Base-by-base conservation (phyloP, 1,140 invertebrate genomes). In the Panonychus citri region DNA sequence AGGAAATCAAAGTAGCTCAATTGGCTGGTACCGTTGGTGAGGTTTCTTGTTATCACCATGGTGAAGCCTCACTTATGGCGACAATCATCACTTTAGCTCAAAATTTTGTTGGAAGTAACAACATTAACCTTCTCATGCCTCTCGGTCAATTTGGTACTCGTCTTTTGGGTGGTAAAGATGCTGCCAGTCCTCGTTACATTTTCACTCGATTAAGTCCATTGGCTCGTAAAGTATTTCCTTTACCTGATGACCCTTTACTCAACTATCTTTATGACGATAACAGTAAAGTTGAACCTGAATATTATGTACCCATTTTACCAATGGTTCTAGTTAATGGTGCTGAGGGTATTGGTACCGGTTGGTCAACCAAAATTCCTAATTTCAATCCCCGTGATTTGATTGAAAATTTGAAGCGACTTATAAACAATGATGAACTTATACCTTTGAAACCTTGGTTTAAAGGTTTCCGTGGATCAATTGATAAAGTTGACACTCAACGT, bases 11-110 rank as follows among this genome's bases (percentile, higher is more conserved):
- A 73, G 95, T 99, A 1, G 93, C 91, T 0, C 94, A 99, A 68
- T 70, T 99, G 62, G 90, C 93, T 57, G 93, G 93, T 65, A 91
- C 89, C 0, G 93, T 99, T 12, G 90, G 88, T 3, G 94, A 98
- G 72, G 79, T 84, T 64, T 94, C 91, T 0, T 89, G 91, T 1
- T 99, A 99, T 66, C 95, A 99, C 76, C 95, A 99, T 66, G 95
- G 94, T 68, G 95, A 99, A 75, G 68, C 69, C 54, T 96, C 93
- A 0, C 72, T 99, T 0, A 89, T 89, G 76, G 78, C 81, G 59
- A 98, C 94, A 0, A 99, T 99, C 63, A 83, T 99, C 48, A 93
- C 90, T 71, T 78, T 99, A 65, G 95, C 95, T 1, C 95, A 99
- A 69, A 93, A 99, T 70, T 99, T 81, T 71, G 88, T 99, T 19